Evolutionary conservation across 2,113 vertebrate species (phyloP), one percentile per base, ranked within the genome.

Genomic region (Myiozetetes cayanensis): DNA sequence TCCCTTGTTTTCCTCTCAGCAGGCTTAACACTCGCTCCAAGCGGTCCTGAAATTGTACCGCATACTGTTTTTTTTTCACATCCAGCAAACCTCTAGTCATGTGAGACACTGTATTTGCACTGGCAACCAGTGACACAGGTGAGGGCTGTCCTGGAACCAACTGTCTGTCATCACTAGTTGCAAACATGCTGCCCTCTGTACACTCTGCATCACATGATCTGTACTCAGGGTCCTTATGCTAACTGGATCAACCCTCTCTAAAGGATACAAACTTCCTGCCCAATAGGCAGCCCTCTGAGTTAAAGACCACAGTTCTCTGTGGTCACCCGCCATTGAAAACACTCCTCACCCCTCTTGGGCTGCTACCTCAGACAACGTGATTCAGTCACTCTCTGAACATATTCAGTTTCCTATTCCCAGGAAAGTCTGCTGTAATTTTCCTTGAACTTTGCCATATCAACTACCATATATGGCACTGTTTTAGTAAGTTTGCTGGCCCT

Each of bases 1-100:
- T 67, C 44, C 12, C 33, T 30, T 47, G 27, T 30, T 20, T 0
- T 0, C n/a, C 4, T 44, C 44, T 50, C 59, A 37, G 10, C 0
- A 0, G 19, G 33, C 10, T 30, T 33, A 59, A 39, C 3, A 3
- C 27, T 25, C 31, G 18, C 9, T 22, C 58, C 37, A 37, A 37
- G 14, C 0, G 0, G 10, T 43, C 3, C 27, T 12, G 25, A 31
- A 49, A 7, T 8, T 80, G 50, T 28, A 30, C 4, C 22, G 18
- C 52, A 13, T 17, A 25, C 22, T 28, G 28, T 24, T 81, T 75
- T 39, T 46, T 30, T 24, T 25, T 28, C 59, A 11, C 2, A 0
- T 11, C 12, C 15, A 9, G 31, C 28, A 67, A 39, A 67, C 23
- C 19, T 66, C 52, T 1, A 0, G 9, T 16, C 52, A 30, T 0